Base-by-base conservation (phyloP, 2,888 invertebrate species). In the Plagodis dolabraria region DNA sequence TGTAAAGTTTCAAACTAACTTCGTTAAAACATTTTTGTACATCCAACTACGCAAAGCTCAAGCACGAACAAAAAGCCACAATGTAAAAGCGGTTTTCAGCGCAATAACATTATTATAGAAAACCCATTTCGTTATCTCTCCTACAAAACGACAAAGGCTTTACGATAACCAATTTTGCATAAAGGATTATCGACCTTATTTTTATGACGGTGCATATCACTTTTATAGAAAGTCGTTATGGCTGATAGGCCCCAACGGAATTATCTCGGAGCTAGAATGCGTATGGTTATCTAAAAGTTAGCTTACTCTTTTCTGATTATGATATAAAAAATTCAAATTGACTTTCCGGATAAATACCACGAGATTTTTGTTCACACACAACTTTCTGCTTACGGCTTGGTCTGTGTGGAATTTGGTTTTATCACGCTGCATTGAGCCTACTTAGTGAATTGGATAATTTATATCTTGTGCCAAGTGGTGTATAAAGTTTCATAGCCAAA, bases 41-140 rank as follows among this genome's bases (percentile, higher is more conserved):
- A n/a, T n/a, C n/a, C n/a, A n/a, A n/a, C n/a, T n/a, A n/a, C n/a
- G n/a, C n/a, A n/a, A n/a, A n/a, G n/a, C n/a, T n/a, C n/a, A n/a
- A n/a, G n/a, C n/a, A 7, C 12, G 47, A 47, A 47, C 57, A 50
- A 53, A 61, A 60, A 51, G 12, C 53, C 35, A 11, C 43, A 8
- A 33, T 34, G 33, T 6, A 33, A 42, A 43, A 50, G 40, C 53
- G 58, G 38, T 50, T 46, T 49, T 11, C 53, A 53, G 48, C 40
- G 50, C 53, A 47, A 61, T 57, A 53, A 57, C 60, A 53, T 57
- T 61, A 53, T 57, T 61, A 57, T 53, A 57, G 61, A 61, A 61
- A 61, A 61, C 40, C 61, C 56, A 57, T 61, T 61, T 45, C 34
- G 53, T 53, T 61, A 61, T 53, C 50, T 38, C 10, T 9, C 12